A percentile compares a stretch with the other conserved stretches of the same genome.
Conservation (phyloP, 2,888 invertebrate genomes). For the Orthosia gracilis region DNA sequence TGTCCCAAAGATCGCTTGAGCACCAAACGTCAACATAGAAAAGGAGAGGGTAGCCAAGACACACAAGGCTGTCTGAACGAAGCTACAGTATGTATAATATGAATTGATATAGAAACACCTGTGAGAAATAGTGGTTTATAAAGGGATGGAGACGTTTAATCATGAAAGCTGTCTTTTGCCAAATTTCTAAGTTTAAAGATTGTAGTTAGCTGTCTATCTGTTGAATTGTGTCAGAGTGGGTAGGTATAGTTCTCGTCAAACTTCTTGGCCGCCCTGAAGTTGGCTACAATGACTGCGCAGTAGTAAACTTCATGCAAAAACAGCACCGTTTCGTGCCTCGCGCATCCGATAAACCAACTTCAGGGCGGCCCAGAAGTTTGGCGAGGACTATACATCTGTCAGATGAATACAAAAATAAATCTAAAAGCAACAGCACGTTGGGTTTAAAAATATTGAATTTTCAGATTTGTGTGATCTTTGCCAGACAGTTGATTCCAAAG, state of each 20-base stretch:
- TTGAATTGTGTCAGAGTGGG: not conserved
- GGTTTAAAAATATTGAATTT: not conserved
- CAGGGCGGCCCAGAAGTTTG: too few species aligned
- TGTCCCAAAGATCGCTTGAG: constrained; percentile 20
- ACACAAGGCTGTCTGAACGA: constrained; percentile 13
- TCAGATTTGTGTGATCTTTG: too few species aligned
- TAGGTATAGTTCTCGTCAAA: too few species aligned
- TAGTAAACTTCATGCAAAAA: too few species aligned
- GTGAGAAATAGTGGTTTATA: not conserved
- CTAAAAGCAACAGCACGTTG: not conserved
- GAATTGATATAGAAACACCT: not conserved
- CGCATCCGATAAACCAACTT: too few species aligned
- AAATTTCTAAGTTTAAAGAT: not conserved
- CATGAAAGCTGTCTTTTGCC: constrained; percentile 27
- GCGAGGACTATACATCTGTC: too few species aligned
- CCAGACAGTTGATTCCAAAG: not conserved
- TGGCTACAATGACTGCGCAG: too few species aligned
- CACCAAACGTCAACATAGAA: constrained; percentile 19
- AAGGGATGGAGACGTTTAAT: not conserved
- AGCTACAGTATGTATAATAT: not conserved
- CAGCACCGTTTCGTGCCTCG: too few species aligned
- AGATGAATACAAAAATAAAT: not conserved
- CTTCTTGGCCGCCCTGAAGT: too few species aligned
- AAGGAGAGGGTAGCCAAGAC: constrained; percentile 22
- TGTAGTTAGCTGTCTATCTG: not conserved